Evolutionary conservation across 2,888 invertebrate species (phyloP), one percentile per base, ranked within the genome.

Genomic region (Epistrophe grossulariae): DNA sequence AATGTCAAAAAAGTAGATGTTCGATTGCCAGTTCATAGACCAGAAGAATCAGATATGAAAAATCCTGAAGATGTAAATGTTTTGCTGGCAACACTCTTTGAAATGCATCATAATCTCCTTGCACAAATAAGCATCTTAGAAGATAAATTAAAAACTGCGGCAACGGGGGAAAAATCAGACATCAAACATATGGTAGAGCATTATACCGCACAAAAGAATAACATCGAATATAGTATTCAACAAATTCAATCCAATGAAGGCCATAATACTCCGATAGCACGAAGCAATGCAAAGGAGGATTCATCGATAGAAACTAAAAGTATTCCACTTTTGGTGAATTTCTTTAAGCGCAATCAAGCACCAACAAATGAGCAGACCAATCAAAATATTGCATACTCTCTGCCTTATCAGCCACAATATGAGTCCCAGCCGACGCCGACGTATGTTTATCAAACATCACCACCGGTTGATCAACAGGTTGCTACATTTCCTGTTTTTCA

Each of bases 171-270:
- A 5, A 13, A 24, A 5, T 15, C 77, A 8, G 82, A 79, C 0
- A 81, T n/a, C 28, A 48, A 2, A 1, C 82, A 82, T 10, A 70
- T 85, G 10, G 50, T 82, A 10, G 52, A 64, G 15, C 85, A 85
- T 55, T 85, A 70, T 24, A 82, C 78, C 9, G 85, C 85, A 28
- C 85, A 85, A 50, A 85, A 74, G 74, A 31, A 79, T 19, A 85
- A 85, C 52, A 73, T 85, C 19, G 85, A 82, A n/a, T 31, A 35
- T 3, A 81, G 78, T 43, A 85, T 85, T 38, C 48, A 64, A 7
- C 57, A 59, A 8, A 78, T 85, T 17, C 70, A 78, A 74, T 71
- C 78, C 7, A 81, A 31, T 8, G 9, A 40, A 13, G 19, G 59
- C 2, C 3, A 9, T 19, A 9, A 11, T 19, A 0, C 19, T 6